Evolutionary conservation across 1,140 invertebrate species (phyloP).

Genomic region (Drosophila subobscura): DNA sequence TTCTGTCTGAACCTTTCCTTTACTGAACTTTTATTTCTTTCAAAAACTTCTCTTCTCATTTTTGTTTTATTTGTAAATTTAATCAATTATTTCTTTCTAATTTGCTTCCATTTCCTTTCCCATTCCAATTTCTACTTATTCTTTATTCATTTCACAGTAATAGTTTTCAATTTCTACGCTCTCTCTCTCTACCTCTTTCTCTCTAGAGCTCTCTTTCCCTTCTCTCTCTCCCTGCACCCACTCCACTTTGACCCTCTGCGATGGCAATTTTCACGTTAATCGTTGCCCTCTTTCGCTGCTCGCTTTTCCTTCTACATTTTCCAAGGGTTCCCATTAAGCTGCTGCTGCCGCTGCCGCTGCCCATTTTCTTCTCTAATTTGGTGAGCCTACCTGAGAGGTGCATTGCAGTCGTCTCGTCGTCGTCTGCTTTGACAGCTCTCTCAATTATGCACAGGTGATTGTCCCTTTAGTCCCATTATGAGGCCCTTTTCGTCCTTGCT

Average conservation of each 20-base stretch:
- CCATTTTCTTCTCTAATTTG: constrained; percentile 6
- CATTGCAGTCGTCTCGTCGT: constrained; percentile 3
- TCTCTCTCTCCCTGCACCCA: background rate
- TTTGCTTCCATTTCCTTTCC: constrained; percentile 19
- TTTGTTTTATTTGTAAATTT: constrained; percentile 1
- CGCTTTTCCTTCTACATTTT: constrained; percentile 28
- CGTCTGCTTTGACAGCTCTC: constrained; percentile 56
- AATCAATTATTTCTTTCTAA: constrained; percentile 3
- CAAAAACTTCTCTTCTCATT: background rate
- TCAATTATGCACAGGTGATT: constrained; percentile 58
- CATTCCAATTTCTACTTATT: constrained; percentile 25
- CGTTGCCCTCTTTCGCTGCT: constrained; percentile 19
- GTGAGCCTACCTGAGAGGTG: constrained; percentile 38
- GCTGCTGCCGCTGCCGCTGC: constrained; percentile 15
- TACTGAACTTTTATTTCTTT: background rate
- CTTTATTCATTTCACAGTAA: constrained; percentile 33
- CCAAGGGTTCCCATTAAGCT: constrained; percentile 14
- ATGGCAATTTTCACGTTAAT: constrained; percentile 65
- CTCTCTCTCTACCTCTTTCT: constrained; percentile 25
- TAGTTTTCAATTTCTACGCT: constrained; percentile 48
- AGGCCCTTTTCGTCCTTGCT: constrained; percentile 1
- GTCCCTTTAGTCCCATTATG: constrained; percentile 20
- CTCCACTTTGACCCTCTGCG: constrained; percentile 54
- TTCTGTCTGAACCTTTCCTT: too few species aligned
- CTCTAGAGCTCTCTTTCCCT: background rate